phyloP scores from a whole-genome alignment of 2,888 invertebrate species.

The Galeopsomyia nigrocyanea region DNA sequence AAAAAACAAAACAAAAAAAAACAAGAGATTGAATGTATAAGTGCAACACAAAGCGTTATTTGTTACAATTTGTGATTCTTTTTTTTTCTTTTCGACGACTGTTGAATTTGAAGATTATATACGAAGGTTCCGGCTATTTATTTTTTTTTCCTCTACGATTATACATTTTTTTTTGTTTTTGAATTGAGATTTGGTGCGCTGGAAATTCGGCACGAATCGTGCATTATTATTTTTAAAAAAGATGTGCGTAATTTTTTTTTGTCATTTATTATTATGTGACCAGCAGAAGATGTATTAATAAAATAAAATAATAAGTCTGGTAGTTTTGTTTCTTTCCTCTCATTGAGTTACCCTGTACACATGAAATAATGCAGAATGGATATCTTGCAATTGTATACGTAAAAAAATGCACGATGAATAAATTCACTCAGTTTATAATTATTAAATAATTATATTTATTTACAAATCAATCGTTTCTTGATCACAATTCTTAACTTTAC shows the following conservation, averaged over 20 bases:
- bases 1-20: conserved; percentile 4
- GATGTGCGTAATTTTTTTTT: conserved; percentile 8
- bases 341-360: conserved; percentile 3
- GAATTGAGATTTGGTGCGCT: conserved; percentile 11
- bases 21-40: conserved; percentile 2
- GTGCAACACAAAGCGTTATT: conserved; percentile 17
- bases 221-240: conserved; percentile 14
- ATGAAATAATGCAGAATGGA: conserved; percentile 18
- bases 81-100: conserved; percentile 16
- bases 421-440: conserved; percentile 48
- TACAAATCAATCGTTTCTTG: conserved; percentile 61
- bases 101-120: conserved; percentile 5
- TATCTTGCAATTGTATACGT: too few species aligned
- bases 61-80: conserved; percentile 25
- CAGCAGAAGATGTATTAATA: conserved; percentile 30
- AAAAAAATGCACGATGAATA: not conserved
- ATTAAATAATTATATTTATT: conserved; percentile 66
- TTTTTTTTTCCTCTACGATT: too few species aligned
- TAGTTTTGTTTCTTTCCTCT: conserved; percentile 30
- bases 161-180: not conserved
- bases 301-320: conserved; percentile 35
- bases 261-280: conserved; percentile 4
- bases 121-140: too few species aligned
- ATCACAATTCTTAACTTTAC: conserved; percentile 51
- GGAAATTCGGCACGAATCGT: conserved; percentile 6